Conservation (phyloP, 2,797 vertebrate genomes). For the Clarias pachynema region DNA sequence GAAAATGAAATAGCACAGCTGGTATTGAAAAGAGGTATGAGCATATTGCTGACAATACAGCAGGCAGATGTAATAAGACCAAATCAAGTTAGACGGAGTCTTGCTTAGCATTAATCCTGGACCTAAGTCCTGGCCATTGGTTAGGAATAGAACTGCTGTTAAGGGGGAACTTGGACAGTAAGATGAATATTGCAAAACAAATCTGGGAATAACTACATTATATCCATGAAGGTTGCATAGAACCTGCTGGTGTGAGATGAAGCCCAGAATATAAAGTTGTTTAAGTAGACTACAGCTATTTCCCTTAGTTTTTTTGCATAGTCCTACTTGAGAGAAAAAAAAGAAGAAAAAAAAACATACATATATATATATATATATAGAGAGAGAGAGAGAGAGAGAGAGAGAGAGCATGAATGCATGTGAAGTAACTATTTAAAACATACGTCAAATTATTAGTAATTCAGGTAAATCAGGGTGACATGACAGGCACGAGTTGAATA, state of each 20-base stretch:
- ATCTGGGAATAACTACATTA: constrained; percentile 7
- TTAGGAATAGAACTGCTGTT: constrained; percentile 4
- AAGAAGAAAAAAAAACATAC: background rate
- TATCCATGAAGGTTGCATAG: background rate
- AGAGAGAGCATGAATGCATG: too few relatives aligned
- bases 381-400: too few relatives aligned
- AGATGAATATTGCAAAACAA: constrained; percentile 24
- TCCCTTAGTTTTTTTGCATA: background rate
- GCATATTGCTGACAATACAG: constrained; percentile 31
- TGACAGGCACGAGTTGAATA: background rate
- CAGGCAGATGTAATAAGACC: constrained; percentile 16
- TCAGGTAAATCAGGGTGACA: background rate
- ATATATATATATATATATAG: too few relatives aligned
- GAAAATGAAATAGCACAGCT: constrained; percentile 32
- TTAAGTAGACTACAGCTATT: background rate
- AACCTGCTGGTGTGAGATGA: background rate
- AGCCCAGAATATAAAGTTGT: background rate
- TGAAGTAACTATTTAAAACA: background rate
- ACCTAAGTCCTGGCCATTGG: constrained; percentile 25
- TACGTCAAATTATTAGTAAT: background rate
- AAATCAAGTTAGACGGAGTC: constrained; percentile 28
- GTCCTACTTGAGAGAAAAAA: background rate
- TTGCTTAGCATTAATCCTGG: constrained; percentile 39
- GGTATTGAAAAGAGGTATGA: constrained; percentile 16
- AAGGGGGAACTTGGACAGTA: background rate